Base-by-base conservation (phyloP, 2,113 vertebrate genomes). In the Pelodiscus sinensis region DNA sequence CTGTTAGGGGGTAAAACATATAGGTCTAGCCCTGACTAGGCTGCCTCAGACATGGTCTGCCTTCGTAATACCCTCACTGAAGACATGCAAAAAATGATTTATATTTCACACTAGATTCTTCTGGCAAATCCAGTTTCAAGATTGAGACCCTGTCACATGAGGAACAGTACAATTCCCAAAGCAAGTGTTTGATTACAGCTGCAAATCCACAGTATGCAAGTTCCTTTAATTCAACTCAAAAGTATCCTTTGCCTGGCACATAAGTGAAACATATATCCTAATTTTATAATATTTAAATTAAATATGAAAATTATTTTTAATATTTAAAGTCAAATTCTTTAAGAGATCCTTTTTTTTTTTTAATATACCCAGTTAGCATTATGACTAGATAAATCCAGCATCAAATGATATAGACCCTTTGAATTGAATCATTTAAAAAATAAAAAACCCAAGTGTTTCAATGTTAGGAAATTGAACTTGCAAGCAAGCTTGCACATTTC, bases 401-500 rank as follows among this genome's bases (percentile, higher is more conserved):
- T 71, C 65, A 35, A 71, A 71, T 71, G n/a, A 71, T 71, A 35
- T 15, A 71, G n/a, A 19, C 16, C n/a, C 65, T 71, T 19, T 71
- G 18, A 71, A 35, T 3, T 35, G 8, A n/a, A 35, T 35, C 15
- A 35, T 71, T 35, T 60, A 29, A 60, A 60, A 35, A 71, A 68
- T 54, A 54, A 54, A 54, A 12, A 18, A 2, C 29, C 29, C 62
- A 68, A 68, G 31, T 16, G 16, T 68, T n/a, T 68, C 62, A 68
- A 68, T 68, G 31, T 35, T 71, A 71, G 0, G 2, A 14, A 90
- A 80, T 15, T 9, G 6, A 27, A 44, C 8, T 19, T 1, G 18
- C 16, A 82, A 88, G 38, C 52, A 68, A 92, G 85, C 27, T 83
- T 6, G 4, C 6, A 58, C 0, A 0, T n/a, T 38, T n/a, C 27